Conservation (phyloP, 2,797 vertebrate genomes). For the Streptopelia turtur region DNA sequence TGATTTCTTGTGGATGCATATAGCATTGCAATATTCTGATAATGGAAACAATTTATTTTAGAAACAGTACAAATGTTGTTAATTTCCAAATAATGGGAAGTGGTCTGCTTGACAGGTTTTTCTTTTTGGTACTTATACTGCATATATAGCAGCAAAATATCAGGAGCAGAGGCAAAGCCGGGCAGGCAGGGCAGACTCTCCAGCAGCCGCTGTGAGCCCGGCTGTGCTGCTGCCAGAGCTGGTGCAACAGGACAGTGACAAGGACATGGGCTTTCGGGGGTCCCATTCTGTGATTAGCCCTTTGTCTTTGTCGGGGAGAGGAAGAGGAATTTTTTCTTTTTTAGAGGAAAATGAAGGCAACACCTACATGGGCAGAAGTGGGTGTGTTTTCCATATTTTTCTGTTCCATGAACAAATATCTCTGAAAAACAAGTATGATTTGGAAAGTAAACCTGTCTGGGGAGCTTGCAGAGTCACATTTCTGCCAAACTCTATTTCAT, state of each 20-base stretch:
- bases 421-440: background rate
- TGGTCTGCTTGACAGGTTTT: slow-evolving; percentile 69
- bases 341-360: background rate
- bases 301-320: background rate
- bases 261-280: background rate
- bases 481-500: background rate
- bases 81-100: slow-evolving; percentile 77
- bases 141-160: background rate
- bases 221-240: slow-evolving; percentile 1
- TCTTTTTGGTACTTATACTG: slow-evolving; percentile 53
- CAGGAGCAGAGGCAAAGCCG: background rate
- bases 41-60: slow-evolving; percentile 69
- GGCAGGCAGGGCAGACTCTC: slow-evolving; percentile 7
- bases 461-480: background rate
- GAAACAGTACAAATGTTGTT: slow-evolving; percentile 72
- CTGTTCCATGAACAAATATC: background rate
- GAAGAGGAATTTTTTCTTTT: background rate
- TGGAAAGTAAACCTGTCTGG: background rate
- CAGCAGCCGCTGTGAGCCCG: slow-evolving; percentile 30
- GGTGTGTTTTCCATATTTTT: background rate
- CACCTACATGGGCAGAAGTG: background rate
- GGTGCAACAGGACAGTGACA: fast-evolving
- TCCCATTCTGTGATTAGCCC: background rate
- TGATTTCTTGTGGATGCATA: slow-evolving; percentile 24
- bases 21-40: slow-evolving; percentile 12